Evolutionary conservation across 2,113 vertebrate species (phyloP), one percentile per base, ranked within the genome.

Genomic region (Thalassoma bifasciatum): DNA sequence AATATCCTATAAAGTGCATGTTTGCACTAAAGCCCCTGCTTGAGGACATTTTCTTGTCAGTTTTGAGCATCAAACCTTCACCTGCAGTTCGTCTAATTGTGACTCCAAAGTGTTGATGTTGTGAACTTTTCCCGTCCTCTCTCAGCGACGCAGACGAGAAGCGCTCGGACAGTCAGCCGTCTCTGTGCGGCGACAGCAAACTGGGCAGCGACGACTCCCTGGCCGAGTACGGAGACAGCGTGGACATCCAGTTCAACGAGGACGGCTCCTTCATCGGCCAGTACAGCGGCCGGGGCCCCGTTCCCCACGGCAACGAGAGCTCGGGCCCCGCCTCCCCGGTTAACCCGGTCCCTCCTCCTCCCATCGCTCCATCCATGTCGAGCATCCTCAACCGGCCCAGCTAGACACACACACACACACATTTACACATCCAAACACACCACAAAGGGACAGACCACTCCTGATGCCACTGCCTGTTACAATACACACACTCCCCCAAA

Each of bases 191-290:
- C 0, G 92, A 95, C 2, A 95, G 96, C 34, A 96, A 96, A 40
- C 79, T 95, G 60, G 95, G 95, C 53, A 97, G 96, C 0, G 96
- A 96, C 0, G 96, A 97, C 93, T 97, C 96, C 57, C 90, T 97
- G 90, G 96, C 95, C 0, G 96, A 97, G 2, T 98, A 97, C 3
- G 96, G 96, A 0, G 96, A 96, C 87, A 97, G 96, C 0, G 96
- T 96, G 65, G 96, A 98, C 24, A 96, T 97, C 72, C 96, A 97
- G 91, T 98, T 97, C 90, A 97, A 97, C 0, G 96, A 98, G 77
- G 96, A 98, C 1, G 96, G 96, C 51, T 97, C 96, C 22, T 98
- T 98, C 92, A 97, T 97, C 3, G 96, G 96, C 77, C 96, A 97
- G 90, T 97, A 97, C 93, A 96, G 96, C 0, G 95, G 95, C 26